A percentile compares a stretch with the other conserved stretches of the same genome.
Evolutionary conservation across 2,113 vertebrate species (phyloP).

Genomic region (Sinocyclocheilus anshuiensis): DNA sequence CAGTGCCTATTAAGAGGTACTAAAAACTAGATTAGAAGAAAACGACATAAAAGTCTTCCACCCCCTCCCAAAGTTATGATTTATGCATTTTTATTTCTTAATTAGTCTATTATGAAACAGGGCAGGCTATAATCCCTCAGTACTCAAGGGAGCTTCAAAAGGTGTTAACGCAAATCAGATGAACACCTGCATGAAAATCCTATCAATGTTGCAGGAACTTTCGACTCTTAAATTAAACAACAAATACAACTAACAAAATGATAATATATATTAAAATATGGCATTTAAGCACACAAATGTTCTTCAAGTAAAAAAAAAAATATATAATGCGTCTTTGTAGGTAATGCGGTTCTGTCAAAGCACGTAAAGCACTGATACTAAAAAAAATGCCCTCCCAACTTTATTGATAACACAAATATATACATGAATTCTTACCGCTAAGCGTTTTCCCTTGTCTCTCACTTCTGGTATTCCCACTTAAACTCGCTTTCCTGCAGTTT

Average conservation of each 20-base stretch:
- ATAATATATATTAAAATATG: neutral
- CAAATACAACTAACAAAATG: neutral
- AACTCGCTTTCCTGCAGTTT: conserved; percentile 18
- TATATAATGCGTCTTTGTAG: neutral
- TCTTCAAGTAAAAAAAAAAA: neutral
- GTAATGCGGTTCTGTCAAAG: conserved; percentile 19
- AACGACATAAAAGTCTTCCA: neutral
- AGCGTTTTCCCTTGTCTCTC: neutral
- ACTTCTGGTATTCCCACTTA: conserved; percentile 19
- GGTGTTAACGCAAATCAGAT: neutral
- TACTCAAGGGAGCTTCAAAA: conserved; percentile 14
- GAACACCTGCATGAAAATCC: conserved; percentile 38
- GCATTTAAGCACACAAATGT: neutral
- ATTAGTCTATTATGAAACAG: conserved; percentile 18
- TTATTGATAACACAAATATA: conserved; percentile 13
- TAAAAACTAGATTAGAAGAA: conserved; percentile 36
- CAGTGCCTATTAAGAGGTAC: conserved; percentile 25
- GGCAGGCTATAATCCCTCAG: neutral
- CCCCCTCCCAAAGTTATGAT: conserved; percentile 9
- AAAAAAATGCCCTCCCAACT: conserved; percentile 2
- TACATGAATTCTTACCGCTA: conserved; percentile 20
- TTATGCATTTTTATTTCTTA: conserved; percentile 24
- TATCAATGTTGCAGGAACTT: conserved; percentile 23
- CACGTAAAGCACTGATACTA: neutral
- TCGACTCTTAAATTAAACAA: neutral